Conservation (phyloP, 37 sponge, comb jelly and placozoan genomes). For the Chondrosia reniformis region DNA sequence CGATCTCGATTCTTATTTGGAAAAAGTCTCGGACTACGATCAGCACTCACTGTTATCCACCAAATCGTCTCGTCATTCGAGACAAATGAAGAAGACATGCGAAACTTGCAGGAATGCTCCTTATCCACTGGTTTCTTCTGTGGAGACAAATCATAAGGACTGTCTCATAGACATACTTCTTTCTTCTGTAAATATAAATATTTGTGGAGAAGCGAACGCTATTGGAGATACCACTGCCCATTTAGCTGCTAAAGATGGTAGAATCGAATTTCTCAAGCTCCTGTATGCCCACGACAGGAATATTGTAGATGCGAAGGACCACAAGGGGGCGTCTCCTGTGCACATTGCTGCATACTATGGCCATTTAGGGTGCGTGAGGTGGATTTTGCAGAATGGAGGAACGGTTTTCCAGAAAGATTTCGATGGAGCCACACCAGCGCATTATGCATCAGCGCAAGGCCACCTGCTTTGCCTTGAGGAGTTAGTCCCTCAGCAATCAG, state of each 20-base stretch:
- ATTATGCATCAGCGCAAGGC: slow-evolving; percentile 73
- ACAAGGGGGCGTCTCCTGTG: slow-evolving; percentile 72
- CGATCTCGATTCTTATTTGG: slow-evolving; percentile 42
- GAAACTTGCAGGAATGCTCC: slow-evolving; percentile 25
- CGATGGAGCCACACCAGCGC: slow-evolving; percentile 83
- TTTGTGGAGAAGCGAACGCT: slow-evolving; percentile 11
- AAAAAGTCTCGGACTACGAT: slow-evolving; percentile 11
- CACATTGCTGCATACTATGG: slow-evolving; percentile 81
- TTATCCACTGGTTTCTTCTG: slow-evolving; percentile 32
- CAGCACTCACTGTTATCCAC: not conserved
- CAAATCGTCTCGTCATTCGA: not conserved
- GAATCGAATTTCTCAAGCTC: slow-evolving; percentile 29
- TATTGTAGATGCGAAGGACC: slow-evolving; percentile 34
- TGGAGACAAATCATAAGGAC: slow-evolving; percentile 32
- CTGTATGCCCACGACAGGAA: slow-evolving; percentile 32
- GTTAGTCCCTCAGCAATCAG: slow-evolving; percentile 17
- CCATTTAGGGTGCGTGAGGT: slow-evolving; percentile 44
- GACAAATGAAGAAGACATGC: slow-evolving; percentile 30
- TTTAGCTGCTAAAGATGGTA: slow-evolving; percentile 58
- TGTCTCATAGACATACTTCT: slow-evolving; percentile 54
- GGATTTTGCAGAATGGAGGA: slow-evolving; percentile 40
- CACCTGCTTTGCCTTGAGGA: slow-evolving; percentile 57
- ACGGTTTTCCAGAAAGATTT: slow-evolving; percentile 31
- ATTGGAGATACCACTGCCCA: slow-evolving; percentile 72
- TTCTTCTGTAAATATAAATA: not conserved